phyloP scores from a whole-genome alignment of 1,140 invertebrate species.

The Agrypnia vestita region DNA sequence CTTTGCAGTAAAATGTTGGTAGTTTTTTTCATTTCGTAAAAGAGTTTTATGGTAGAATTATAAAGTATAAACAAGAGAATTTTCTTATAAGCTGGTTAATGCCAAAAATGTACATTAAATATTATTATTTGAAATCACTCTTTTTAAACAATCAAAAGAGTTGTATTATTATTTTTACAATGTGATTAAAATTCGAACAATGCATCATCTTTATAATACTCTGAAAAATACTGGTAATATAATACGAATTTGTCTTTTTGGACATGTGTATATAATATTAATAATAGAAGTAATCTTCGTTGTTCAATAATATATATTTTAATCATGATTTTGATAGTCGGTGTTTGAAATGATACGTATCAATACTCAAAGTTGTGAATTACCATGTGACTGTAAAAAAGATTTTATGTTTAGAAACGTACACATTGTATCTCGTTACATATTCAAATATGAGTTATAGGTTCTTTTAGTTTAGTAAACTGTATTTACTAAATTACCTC shows the following conservation, averaged over 20 bases:
- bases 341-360: slow-evolving; percentile 61
- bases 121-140: slow-evolving; percentile 35
- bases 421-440: slow-evolving; percentile 31
- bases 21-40: neutral
- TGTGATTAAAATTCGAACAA: slow-evolving; percentile 56
- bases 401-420: slow-evolving; percentile 43
- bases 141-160: neutral
- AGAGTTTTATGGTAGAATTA: slow-evolving; percentile 13
- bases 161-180: slow-evolving; percentile 49
- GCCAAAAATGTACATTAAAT: slow-evolving; percentile 53
- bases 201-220: slow-evolving; percentile 50
- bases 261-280: slow-evolving; percentile 59
- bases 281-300: slow-evolving; percentile 59
- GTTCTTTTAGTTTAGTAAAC: slow-evolving; percentile 40
- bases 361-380: slow-evolving; percentile 62
- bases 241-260: slow-evolving; percentile 58
- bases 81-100: slow-evolving; percentile 52
- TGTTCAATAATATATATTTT: slow-evolving; percentile 60
- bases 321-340: slow-evolving; percentile 60
- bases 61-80: slow-evolving; percentile 36
- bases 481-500: slow-evolving; percentile 34
- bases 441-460: slow-evolving; percentile 33
- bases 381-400: slow-evolving; percentile 44
- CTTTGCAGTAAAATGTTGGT: neutral
- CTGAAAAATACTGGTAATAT: slow-evolving; percentile 52